Conservation (phyloP, 2,797 vertebrate species). For the Cryptoblepharus egeriae region DNA sequence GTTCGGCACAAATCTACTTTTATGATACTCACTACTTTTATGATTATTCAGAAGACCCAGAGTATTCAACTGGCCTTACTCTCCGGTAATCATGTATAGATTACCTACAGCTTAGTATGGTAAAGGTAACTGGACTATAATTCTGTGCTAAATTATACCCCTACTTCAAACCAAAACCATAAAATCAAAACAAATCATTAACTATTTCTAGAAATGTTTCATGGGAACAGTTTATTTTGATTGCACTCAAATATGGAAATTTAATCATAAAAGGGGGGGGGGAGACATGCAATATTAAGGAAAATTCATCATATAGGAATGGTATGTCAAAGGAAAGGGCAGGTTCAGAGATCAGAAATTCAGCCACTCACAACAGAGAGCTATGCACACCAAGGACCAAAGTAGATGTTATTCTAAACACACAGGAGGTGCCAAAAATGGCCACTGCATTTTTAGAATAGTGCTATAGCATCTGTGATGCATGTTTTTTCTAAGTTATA, state of each 20-base stretch:
- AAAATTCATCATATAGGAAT: neutral
- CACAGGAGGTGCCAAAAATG: neutral
- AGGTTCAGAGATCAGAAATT: neutral
- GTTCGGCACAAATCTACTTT: constrained; percentile 15
- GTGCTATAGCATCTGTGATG: neutral
- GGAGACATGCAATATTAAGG: neutral
- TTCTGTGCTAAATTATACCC: neutral
- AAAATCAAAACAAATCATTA: neutral
- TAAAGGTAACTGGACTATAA: neutral
- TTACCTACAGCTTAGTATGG: neutral
- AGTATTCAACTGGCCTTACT: too few species aligned
- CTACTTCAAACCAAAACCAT: neutral
- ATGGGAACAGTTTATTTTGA: neutral
- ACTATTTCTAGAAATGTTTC: neutral
- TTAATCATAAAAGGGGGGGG: neutral
- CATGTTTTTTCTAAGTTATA: neutral
- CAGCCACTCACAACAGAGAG: neutral
- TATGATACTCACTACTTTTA: neutral
- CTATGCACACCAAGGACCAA: neutral
- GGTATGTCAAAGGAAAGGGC: neutral
- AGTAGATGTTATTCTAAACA: neutral
- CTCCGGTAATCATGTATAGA: too few species aligned
- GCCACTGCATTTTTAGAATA: neutral
- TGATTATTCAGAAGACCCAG: too few species aligned
- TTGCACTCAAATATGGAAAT: neutral